Evolutionary conservation across 92 coral and sea anemone species (phyloP).

Genomic region (Muricea muricata): DNA sequence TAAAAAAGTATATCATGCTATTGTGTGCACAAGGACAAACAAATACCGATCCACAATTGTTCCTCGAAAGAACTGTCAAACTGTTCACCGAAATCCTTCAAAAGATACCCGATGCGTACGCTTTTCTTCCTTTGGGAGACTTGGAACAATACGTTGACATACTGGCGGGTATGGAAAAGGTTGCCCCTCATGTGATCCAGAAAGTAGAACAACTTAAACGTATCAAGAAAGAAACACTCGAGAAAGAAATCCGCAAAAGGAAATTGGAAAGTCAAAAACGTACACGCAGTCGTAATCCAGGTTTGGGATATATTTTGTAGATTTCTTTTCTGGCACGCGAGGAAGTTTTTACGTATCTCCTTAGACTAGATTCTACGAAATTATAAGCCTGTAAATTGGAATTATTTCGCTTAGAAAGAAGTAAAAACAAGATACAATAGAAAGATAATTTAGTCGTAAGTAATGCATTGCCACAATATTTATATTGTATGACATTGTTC

Average conservation of each 20-base stretch:
- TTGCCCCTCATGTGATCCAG: neutral
- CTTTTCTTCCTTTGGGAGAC: slow-evolving; percentile 71
- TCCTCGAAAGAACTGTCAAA: slow-evolving; percentile 58
- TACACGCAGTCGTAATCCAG: slow-evolving; percentile 18
- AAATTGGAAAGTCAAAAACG: slow-evolving; percentile 1
- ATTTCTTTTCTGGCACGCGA: too few species aligned
- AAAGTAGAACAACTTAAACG: slow-evolving; percentile 1
- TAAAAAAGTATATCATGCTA: slow-evolving; percentile 71
- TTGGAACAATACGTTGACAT: slow-evolving; percentile 12
- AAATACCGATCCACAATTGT: slow-evolving; percentile 32
- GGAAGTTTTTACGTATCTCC: too few species aligned
- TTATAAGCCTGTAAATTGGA: too few species aligned
- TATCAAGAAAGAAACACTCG: slow-evolving; percentile 19
- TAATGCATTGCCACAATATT: too few species aligned
- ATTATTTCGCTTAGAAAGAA: too few species aligned
- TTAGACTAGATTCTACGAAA: too few species aligned
- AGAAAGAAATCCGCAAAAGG: slow-evolving; percentile 18
- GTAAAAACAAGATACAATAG: too few species aligned
- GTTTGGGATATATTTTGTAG: neutral
- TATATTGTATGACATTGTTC: too few species aligned
- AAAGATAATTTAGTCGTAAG: too few species aligned
- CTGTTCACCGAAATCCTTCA: slow-evolving; percentile 71
- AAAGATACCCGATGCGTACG: slow-evolving; percentile 71
- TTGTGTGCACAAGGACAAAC: slow-evolving; percentile 31
- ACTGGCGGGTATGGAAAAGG: neutral